Conservation (phyloP, 2,797 vertebrate species). For the Coracias cyanogaster region DNA sequence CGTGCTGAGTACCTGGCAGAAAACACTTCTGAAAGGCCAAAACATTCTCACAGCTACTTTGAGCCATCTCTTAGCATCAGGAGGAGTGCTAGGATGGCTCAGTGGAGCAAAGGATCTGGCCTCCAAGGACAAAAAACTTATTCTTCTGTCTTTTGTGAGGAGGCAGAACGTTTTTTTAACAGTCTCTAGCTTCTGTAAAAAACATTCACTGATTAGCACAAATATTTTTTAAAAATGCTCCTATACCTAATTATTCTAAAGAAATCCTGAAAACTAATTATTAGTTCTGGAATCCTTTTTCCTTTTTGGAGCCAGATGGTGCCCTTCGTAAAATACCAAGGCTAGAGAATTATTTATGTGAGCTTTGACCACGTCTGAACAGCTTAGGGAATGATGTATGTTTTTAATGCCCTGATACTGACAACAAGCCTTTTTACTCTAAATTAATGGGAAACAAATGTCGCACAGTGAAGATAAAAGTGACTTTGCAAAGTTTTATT, state of each 20-base stretch:
- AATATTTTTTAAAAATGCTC: not conserved
- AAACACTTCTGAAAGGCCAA: not conserved
- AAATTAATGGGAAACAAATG: conserved; percentile 63
- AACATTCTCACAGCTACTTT: not conserved
- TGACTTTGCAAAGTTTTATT: conserved; percentile 54
- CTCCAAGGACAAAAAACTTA: not conserved
- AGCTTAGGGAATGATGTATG: conserved; percentile 44
- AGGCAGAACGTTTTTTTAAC: not conserved
- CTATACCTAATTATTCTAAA: not conserved
- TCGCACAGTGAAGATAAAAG: not conserved
- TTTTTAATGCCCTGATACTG: conserved; percentile 47
- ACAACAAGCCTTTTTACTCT: conserved; percentile 48
- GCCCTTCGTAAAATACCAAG: conserved; percentile 37
- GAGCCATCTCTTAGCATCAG: not conserved
- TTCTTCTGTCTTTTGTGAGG: not conserved
- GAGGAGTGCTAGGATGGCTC: not conserved
- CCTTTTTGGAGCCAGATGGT: conserved; percentile 47
- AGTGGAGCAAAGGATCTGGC: not conserved
- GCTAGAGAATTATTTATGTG: conserved; percentile 56
- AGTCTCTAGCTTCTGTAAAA: not conserved
- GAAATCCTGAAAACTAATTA: conserved; percentile 31
- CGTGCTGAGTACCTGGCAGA: not conserved
- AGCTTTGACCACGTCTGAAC: conserved; percentile 47
- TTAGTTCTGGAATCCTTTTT: not conserved
- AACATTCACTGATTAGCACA: not conserved